Percentiles rank a stretch among this genome's conserved stretches.
Evolutionary conservation across 2,797 vertebrate genomes (phyloP).

Genomic region (Trichosurus vulpecula): DNA sequence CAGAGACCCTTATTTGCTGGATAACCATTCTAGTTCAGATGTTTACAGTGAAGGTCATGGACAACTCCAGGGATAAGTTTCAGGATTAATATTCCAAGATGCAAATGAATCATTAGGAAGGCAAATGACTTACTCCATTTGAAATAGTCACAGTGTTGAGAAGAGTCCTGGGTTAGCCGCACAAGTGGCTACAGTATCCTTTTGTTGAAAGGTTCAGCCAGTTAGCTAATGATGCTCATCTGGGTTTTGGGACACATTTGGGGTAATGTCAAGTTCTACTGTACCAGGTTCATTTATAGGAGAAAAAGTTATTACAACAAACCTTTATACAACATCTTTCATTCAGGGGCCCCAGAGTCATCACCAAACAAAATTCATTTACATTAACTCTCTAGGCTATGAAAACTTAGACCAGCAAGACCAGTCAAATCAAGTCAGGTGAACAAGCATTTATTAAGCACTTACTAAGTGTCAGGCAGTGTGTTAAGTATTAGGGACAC

Average conservation of each 20-base stretch:
- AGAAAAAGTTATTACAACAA: not conserved
- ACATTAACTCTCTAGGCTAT: no score
- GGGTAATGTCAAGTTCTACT: not conserved
- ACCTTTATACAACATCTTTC: no score
- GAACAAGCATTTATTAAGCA: not conserved
- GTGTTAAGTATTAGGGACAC: not conserved
- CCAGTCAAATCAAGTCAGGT: not conserved
- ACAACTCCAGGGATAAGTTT: slow-evolving; percentile 12
- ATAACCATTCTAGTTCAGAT: not conserved
- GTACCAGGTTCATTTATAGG: no score
- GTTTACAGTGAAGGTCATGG: slow-evolving; percentile 40
- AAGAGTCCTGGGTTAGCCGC: not conserved
- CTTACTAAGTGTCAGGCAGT: not conserved
- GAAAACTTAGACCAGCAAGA: no score
- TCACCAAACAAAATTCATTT: no score
- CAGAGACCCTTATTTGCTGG: not conserved
- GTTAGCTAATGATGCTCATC: not conserved
- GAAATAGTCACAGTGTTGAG: not conserved
- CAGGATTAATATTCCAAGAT: slow-evolving; percentile 43
- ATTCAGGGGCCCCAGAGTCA: no score
- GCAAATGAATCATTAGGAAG: slow-evolving; percentile 40
- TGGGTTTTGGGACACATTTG: slow-evolving; percentile 1
- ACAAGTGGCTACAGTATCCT: not conserved
- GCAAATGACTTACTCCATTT: slow-evolving; percentile 26
- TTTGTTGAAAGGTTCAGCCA: slow-evolving; percentile 27